phyloP scores from a whole-genome alignment of 2,888 invertebrate species.

The Minunthozetes semirufus region DNA sequence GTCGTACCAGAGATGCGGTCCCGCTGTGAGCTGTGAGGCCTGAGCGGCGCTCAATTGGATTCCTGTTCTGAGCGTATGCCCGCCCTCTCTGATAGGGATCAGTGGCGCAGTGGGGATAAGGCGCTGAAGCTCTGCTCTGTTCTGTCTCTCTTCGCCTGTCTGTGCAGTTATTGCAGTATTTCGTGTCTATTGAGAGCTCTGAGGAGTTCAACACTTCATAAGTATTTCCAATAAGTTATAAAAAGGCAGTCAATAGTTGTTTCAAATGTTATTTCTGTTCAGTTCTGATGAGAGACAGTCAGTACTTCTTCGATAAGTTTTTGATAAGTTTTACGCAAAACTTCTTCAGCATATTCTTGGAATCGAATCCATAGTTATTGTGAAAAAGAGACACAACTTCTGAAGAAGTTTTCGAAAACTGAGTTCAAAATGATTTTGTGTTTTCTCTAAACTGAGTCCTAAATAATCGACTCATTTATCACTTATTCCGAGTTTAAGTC shows the following conservation, averaged over 20 bases:
- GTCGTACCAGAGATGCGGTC: background rate
- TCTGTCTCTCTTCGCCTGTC: background rate
- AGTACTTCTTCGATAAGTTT: background rate
- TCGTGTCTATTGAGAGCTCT: too few relatives aligned
- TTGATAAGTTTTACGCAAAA: background rate
- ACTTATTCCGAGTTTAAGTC: too few relatives aligned
- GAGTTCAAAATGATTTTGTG: too few relatives aligned
- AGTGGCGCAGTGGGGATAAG: background rate
- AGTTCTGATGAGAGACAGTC: background rate
- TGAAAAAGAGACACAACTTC: too few relatives aligned
- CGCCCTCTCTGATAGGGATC: background rate
- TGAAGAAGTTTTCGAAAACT: too few relatives aligned
- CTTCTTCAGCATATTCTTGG: background rate
- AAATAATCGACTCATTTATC: too few relatives aligned
- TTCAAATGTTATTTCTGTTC: background rate
- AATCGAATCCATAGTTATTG: background rate
- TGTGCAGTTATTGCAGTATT: background rate
- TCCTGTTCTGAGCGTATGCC: background rate
- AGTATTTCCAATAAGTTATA: background rate
- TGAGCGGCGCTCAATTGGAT: background rate
- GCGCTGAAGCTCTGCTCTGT: background rate
- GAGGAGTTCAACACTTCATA: too few relatives aligned
- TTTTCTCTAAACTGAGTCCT: too few relatives aligned
- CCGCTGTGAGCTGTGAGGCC: too few relatives aligned
- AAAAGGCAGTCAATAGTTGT: background rate